These are phyloP conservation scores for Alouatta palliata DNA, from an alignment of 2,113 vertebrate genomes.

Conservation along the genomic window DNA sequence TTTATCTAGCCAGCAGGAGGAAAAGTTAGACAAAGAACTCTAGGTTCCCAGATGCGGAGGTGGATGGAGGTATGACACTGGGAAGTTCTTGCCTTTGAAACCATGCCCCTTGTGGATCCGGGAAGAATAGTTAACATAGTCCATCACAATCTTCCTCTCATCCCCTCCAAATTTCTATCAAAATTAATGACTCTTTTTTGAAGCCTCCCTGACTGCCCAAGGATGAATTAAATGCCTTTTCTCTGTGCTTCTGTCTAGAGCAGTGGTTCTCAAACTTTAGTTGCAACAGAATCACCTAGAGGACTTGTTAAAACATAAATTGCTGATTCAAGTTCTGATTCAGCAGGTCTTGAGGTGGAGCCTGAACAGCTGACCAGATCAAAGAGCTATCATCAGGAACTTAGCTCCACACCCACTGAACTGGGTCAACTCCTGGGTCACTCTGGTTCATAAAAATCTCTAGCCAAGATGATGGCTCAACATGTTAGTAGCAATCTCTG, in stretches of 20 bases:
- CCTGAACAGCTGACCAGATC: background rate
- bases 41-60: too few relatives aligned
- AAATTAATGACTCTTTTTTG: background rate
- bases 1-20: too few relatives aligned
- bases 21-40: too few relatives aligned
- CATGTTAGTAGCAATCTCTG: background rate
- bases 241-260: background rate
- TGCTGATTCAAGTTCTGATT: constrained; percentile 10
- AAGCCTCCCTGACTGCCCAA: background rate
- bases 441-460: background rate
- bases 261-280: background rate
- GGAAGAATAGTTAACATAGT: too few relatives aligned
- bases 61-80: too few relatives aligned
- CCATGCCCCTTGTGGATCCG: too few relatives aligned
- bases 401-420: background rate
- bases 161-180: background rate
- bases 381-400: background rate
- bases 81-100: too few relatives aligned
- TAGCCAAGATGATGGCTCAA: background rate
- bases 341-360: background rate
- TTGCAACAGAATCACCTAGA: background rate
- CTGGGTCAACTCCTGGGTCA: background rate
- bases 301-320: background rate
- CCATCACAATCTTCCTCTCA: background rate
- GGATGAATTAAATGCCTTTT: background rate